Evolutionary conservation across 2,888 invertebrate species (phyloP), one percentile per base, ranked within the genome.

Genomic region (Teleiodes luculella): DNA sequence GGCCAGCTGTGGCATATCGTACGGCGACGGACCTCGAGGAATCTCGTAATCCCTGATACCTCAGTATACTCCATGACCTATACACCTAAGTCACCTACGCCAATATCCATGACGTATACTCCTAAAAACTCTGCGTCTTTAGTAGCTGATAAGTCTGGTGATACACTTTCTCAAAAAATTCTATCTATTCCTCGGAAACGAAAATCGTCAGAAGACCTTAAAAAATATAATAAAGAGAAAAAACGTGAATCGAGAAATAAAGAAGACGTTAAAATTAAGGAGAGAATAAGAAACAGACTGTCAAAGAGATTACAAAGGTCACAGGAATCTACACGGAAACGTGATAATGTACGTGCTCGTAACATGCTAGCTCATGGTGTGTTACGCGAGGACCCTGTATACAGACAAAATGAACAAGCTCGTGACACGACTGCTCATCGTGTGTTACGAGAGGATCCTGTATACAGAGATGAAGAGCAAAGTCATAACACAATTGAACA

Each of bases 151-250:
- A 4, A 30, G 6, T 30, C 30, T 6, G 8, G 8, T 6, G 30
- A 30, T 30, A 30, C 4, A 30, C 4, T 30, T 30, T 30, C 6
- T 30, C 4, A 30, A 6, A 30, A 30, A 30, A 4, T 48, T 48
- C 35, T 35, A 48, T 48, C 48, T 48, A 35, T 35, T 48, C 35
- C 48, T 48, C 48, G 48, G 33, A 48, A 48, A 48, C 48, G 36
- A 48, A 48, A 48, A 48, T 33, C 48, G 35, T 35, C 33, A 48
- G 50, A 56, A 74, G 48, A 60, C 64, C 14, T 14, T 52, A 6
- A 60, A 74, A 11, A 35, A 72, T 3, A 75, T 74, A 59, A 49
- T 61, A 11, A 39, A 49, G 28, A 37, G 41, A 16, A 56, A 55
- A 30, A 33, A 53, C 18, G 18, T 37, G 31, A 20, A 50, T 35